Evolutionary conservation across 2,888 invertebrate genomes (phyloP), one percentile per base, ranked within the genome.

Genomic region (Pristionchus entomophagus): DNA sequence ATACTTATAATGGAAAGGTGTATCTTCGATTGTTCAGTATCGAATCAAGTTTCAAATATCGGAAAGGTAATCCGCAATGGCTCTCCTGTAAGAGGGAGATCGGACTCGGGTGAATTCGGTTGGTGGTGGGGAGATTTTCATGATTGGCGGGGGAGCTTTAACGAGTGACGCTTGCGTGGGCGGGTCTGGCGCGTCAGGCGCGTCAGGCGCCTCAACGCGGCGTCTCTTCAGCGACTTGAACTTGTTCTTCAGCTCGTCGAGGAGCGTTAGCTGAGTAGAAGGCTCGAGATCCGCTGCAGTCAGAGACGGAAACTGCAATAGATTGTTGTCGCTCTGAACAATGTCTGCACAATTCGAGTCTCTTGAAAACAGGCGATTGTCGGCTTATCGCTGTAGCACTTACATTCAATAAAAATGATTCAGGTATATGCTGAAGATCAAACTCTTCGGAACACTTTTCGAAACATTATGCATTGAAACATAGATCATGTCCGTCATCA

Each of bases 241-340:
- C 73, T 73, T 73, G 41, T 41, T 19, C 65, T 45, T 73, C 41
- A 73, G 73, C n/a, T 73, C 73, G 73, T 41, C 41, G 73, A 73
- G 41, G 1, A 73, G 45, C n/a, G 41, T 73, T n/a, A 17, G 22
- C 14, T 38, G 32, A 2, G n/a, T n/a, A n/a, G n/a, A n/a, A n/a
- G 41, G 73, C 45, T 10, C 73, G 73, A 73, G 6, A 5, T 73
- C 73, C 5, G 41, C 19, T 12, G 41, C 41, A 35, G 73, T 41
- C 41, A 73, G 26, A n/a, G 73, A 73, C 1, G 73, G 41, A 5
- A 22, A 73, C 73, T 73, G 73, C 38, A 73, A 73, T 12, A 45
- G n/a, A n/a, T n/a, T n/a, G n/a, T n/a, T 45, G 45, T 6, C 8
- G 45, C 45, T 6, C 45, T 45, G 6, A 10, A 45, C 14, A 45